A percentile compares a stretch with the other conserved stretches of the same genome.
phyloP scores from a whole-genome alignment of 2,797 vertebrate species.

The Smutsia gigantea region DNA sequence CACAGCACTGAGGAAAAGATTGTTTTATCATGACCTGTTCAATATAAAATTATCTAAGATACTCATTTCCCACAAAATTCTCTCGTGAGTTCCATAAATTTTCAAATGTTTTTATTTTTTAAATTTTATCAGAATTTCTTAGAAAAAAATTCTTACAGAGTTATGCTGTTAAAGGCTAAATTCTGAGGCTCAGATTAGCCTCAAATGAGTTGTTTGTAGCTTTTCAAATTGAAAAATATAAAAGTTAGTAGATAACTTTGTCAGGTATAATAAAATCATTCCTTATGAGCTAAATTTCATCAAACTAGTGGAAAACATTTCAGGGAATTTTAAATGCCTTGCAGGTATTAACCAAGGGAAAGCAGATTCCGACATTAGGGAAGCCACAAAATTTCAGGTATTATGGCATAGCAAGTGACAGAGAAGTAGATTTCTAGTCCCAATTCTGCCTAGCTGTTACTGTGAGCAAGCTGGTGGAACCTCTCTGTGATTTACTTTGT shows the following conservation, averaged over 20 bases:
- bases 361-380: background rate
- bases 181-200: constrained; percentile 2
- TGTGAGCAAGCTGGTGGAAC: background rate
- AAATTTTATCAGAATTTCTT: constrained; percentile 61
- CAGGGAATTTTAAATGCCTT: constrained; percentile 43
- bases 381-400: constrained; percentile 24
- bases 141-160: constrained; percentile 35
- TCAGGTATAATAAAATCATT: constrained; percentile 10
- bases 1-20: background rate
- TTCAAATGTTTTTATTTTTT: constrained; percentile 42
- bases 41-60: constrained; percentile 47
- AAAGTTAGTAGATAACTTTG: constrained; percentile 32
- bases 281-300: constrained; percentile 37
- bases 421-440: constrained; percentile 1
- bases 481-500: constrained; percentile 16
- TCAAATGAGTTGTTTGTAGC: constrained; percentile 12
- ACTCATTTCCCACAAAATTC: constrained; percentile 1
- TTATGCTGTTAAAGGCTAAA: constrained; percentile 30
- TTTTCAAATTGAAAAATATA: constrained; percentile 56
- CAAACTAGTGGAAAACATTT: constrained; percentile 32
- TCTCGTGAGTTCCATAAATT: constrained; percentile 23
- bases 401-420: background rate
- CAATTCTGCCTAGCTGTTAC: constrained; percentile 21
- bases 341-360: background rate
- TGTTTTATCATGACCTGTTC: background rate